Conservation (phyloP, 2,113 vertebrate genomes). For the Hippocampus mohnikei region DNA sequence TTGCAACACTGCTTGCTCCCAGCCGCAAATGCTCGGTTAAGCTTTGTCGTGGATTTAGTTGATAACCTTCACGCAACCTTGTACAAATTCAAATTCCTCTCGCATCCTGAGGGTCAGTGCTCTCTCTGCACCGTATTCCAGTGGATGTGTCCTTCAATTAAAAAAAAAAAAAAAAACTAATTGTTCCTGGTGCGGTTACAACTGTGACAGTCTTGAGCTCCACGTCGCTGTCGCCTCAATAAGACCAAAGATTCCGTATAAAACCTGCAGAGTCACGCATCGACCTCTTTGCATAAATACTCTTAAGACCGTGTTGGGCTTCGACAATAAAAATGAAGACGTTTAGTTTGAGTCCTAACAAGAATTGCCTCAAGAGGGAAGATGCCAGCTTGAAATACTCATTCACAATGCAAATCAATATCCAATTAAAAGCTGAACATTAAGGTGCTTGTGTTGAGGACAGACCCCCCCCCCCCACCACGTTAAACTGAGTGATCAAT, state of each 20-base stretch:
- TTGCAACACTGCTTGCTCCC: not conserved
- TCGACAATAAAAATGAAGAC: not conserved
- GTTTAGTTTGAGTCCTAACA: conserved; percentile 55
- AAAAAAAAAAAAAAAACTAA: not conserved
- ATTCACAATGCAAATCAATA: conserved; percentile 82
- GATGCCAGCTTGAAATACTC: conserved; percentile 62
- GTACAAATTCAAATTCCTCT: not conserved
- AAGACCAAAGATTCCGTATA: too few species aligned
- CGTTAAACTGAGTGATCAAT: conserved; percentile 55
- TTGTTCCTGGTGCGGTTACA: not conserved
- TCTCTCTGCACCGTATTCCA: not conserved
- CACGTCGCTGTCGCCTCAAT: too few species aligned
- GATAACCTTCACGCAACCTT: not conserved
- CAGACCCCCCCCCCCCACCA: conserved; percentile 34
- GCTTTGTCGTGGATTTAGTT: not conserved
- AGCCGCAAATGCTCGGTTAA: not conserved
- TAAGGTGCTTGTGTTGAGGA: conserved; percentile 48
- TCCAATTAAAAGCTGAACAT: conserved; percentile 80
- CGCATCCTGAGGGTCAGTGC: not conserved
- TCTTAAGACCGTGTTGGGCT: not conserved
- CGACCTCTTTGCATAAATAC: too few species aligned
- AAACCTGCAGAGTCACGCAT: too few species aligned
- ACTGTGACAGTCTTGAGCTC: too few species aligned
- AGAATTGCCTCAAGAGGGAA: conserved; percentile 50
- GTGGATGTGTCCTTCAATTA: not conserved